Evolutionary conservation across 2,113 vertebrate species (phyloP), one percentile per base, ranked within the genome.

Genomic region (Bettongia penicillata): DNA sequence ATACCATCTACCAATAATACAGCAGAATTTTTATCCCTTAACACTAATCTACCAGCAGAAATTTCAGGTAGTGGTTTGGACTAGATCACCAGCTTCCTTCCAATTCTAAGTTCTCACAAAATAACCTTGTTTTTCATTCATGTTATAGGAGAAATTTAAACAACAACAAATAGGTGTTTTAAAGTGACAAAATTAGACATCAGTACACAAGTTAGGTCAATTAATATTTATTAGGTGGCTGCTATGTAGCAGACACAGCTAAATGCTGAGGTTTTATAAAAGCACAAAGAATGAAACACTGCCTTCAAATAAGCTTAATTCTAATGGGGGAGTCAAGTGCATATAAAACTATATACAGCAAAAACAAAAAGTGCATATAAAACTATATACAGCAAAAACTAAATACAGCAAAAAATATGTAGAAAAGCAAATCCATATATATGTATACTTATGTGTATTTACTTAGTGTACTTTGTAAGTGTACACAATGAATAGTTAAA

Each of bases 21-120:
- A 84, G 37, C 43, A 77, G 14, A 77, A 77, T 77, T 84, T 43
- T 84, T 16, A 23, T 84, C n/a, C n/a, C 19, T 84, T 43, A 22
- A 84, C 23, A 22, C 68, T 43, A 1, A 84, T 84, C 16, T 43
- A 84, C 19, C 22, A 43, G 19, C 19, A 84, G 43, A 43, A 84
- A 84, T 43, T 68, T 37, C 57, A 68, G 57, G 28, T 37, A 19
- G 57, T 61, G 26, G 9, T 61, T 10, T 28, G 22, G n/a, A 84
- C 28, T 50, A 93, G n/a, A 77, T 68, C 11, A 77, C 28, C 14
- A 68, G 61, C 12, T 84, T 25, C n/a, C 47, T 92, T 51, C 53
- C 2, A 89, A 84, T 92, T 92, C 90, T 93, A 57, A 26, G 10
- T 93, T 43, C 91, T 93, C 55, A 93, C 55, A 37, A 90, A 89